These are phyloP conservation scores for Tragopan temminckii DNA, from an alignment of 2,797 vertebrate species.

Conservation along the genomic window DNA sequence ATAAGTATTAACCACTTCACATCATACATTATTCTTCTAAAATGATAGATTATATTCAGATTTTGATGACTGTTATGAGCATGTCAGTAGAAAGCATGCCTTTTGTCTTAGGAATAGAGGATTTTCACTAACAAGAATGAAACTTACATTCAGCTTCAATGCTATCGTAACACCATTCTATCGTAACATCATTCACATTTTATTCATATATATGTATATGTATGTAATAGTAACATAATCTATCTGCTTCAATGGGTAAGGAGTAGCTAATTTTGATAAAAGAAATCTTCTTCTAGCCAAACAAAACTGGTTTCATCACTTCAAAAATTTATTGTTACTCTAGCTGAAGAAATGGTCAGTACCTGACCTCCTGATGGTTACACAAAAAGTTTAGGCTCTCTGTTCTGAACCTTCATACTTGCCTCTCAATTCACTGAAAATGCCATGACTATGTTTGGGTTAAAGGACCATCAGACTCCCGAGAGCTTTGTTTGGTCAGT, in stretches of 20 bases:
- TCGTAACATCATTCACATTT: background rate
- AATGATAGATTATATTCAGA: background rate
- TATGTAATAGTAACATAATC: background rate
- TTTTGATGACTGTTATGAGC: background rate
- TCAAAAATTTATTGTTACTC: background rate
- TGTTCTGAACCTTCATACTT: background rate
- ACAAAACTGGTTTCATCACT: background rate
- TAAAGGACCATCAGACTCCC: background rate
- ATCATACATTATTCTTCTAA: background rate
- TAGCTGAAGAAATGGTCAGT: background rate
- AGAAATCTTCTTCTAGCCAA: background rate
- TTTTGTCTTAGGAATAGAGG: background rate
- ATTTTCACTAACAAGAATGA: background rate
- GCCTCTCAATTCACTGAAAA: background rate
- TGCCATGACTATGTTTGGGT: background rate
- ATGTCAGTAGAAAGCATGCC: background rate
- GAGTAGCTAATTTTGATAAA: background rate
- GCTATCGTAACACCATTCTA: too few species aligned
- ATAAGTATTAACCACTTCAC: background rate
- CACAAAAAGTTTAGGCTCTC: background rate
- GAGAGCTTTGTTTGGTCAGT: background rate
- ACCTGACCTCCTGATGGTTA: background rate
- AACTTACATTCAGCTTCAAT: conserved; percentile 1
- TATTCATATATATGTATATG: background rate
- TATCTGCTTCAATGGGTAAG: background rate